Base-by-base conservation (phyloP, 2,797 vertebrate species). In the Amazonetta brasiliensis region DNA sequence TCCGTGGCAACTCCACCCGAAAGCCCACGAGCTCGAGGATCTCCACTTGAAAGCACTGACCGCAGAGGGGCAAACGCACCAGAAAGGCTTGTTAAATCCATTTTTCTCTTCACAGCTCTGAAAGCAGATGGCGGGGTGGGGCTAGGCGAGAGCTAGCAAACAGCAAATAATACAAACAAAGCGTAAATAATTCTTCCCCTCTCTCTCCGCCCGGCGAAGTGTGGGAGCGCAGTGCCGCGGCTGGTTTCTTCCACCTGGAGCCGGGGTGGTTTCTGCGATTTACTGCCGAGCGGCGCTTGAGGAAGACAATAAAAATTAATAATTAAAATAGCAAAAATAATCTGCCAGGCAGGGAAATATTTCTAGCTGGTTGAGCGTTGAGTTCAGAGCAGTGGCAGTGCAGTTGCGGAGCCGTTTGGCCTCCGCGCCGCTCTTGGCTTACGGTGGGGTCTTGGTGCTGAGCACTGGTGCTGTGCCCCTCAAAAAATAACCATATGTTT, bases 71-170 rank as follows among this genome's bases (percentile, higher is more conserved):
- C 7, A 91, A 89, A 85, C 22, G 25, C 21, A 43, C 4, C 25
- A 50, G 31, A 83, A 64, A 84, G 62, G 44, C 44, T 31, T 23
- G 48, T 69, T 69, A 91, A 89, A 94, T 64, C 35, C 23, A 52
- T 88, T 96, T 94, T 86, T 84, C 71, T 79, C 79, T 46, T 83
- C 56, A 31, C 83, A 73, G 91, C 84, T 78, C 87, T 48, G 92
- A 33, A 77, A 94, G 48, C 94, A 94, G 93, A 93, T 95, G 94
- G 94, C 7, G 26, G 68, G 85, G 87, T 73, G 87, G 87, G 75
- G 88, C 75, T 41, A 11, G 62, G 73, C 35, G 84, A 12, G 43
- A 43, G 69, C 11, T 52, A 52, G 31, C 83, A 52, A 41, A 54
- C 85, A 79, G 84, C 46, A 83, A 93, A 88, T 31, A 56, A 41